Conservation (phyloP, 2,113 vertebrate species). For the Odobenus rosmarus region DNA sequence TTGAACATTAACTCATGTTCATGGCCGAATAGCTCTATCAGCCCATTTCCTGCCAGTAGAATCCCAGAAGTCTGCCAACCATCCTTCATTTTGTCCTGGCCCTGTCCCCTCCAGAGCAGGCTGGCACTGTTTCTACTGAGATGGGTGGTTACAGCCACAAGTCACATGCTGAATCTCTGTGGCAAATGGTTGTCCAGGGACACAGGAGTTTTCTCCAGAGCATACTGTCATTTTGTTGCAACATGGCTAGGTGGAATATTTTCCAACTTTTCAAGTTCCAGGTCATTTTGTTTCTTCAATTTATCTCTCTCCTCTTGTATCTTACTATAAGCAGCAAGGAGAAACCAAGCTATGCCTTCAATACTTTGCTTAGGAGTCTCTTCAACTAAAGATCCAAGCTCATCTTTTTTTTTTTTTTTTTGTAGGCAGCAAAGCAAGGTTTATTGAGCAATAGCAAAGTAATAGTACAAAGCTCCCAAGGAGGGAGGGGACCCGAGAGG, state of each 20-base stretch:
- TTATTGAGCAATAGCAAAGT: not conserved
- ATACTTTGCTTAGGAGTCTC: not conserved
- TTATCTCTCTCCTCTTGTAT: not conserved
- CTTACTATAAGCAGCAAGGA: not conserved
- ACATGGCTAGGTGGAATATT: not conserved
- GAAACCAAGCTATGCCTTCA: not conserved
- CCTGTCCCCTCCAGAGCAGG: not conserved
- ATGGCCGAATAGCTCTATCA: not conserved
- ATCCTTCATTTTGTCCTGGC: not conserved
- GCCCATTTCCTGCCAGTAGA: not conserved
- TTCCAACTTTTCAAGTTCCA: not conserved
- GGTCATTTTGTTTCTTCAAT: not conserved
- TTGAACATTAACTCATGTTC: not conserved
- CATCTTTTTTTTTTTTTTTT: not conserved
- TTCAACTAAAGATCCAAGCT: not conserved
- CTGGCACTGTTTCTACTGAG: not conserved
- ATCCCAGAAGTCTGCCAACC: not conserved
- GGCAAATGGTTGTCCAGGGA: not conserved
- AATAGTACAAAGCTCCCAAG: not conserved
- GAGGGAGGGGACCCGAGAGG: not conserved
- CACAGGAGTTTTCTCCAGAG: not conserved
- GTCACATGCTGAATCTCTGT: not conserved
- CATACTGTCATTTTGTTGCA: not conserved
- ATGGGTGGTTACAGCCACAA: not conserved
- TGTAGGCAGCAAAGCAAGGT: not conserved